These are phyloP conservation scores for Drosophila prostipennis DNA, from an alignment of 2,888 invertebrate genomes.

Conservation along the genomic window DNA sequence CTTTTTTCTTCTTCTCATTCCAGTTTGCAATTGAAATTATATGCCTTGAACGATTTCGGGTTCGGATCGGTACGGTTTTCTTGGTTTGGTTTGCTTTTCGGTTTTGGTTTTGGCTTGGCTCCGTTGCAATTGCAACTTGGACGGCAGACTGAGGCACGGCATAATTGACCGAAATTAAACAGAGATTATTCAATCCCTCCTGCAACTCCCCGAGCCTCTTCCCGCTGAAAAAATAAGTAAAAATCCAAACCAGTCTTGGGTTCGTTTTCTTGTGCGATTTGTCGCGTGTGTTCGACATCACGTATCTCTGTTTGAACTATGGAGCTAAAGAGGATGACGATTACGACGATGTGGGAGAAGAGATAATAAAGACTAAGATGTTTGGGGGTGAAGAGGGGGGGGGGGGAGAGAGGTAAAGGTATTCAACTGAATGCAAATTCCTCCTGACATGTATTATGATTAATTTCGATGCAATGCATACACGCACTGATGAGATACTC, in stretches of 20 bases:
- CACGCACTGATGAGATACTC: slow-evolving; percentile 3
- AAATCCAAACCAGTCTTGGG: slow-evolving; percentile 20
- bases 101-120: slow-evolving; percentile 12
- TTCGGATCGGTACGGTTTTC: slow-evolving; percentile 15
- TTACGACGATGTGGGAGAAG: slow-evolving; percentile 9
- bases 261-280: slow-evolving; percentile 17
- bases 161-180: slow-evolving; percentile 76
- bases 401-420: slow-evolving; percentile 1
- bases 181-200: slow-evolving; percentile 70
- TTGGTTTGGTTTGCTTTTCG: slow-evolving; percentile 1
- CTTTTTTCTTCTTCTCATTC: not conserved
- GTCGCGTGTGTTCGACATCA: slow-evolving; percentile 65
- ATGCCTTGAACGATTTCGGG: slow-evolving; percentile 52
- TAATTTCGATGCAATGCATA: slow-evolving; percentile 13
- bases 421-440: slow-evolving; percentile 5
- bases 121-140: slow-evolving; percentile 33
- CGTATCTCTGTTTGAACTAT: slow-evolving; percentile 47
- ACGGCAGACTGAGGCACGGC: slow-evolving; percentile 41
- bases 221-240: not conserved
- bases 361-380: not conserved
- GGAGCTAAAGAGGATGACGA: slow-evolving; percentile 2
- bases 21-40: slow-evolving; percentile 63
- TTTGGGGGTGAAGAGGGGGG: not conserved
- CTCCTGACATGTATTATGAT: slow-evolving; percentile 10
- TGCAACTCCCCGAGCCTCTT: slow-evolving; percentile 4